Conservation (phyloP, 2,888 invertebrate genomes). For the Caenorhabditis sinica region DNA sequence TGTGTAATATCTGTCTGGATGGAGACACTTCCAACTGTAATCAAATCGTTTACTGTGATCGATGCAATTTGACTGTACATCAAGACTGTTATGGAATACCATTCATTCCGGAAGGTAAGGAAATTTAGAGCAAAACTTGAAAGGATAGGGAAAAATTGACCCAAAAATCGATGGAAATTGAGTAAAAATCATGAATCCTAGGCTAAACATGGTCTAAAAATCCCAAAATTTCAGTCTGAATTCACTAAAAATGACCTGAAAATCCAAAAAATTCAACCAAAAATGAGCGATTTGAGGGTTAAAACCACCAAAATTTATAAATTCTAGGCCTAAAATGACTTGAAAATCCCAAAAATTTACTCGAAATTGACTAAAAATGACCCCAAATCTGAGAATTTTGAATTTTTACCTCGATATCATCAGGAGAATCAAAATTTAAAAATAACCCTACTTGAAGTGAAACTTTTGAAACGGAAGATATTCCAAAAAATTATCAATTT, state of each 20-base stretch:
- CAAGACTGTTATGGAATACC: constrained; percentile 97
- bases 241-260: neutral
- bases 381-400: neutral
- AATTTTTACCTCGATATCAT: too few species aligned
- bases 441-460: too few species aligned
- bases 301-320: neutral
- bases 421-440: too few species aligned
- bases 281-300: too few species aligned
- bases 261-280: neutral
- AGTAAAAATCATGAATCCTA: too few species aligned
- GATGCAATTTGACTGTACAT: constrained; percentile 99
- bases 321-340: neutral
- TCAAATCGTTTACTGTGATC: constrained; percentile 98
- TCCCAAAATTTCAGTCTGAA: neutral
- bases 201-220: neutral
- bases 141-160: too few species aligned
- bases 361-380: neutral
- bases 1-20: constrained; percentile 97
- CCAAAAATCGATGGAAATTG: too few species aligned
- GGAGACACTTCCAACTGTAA: constrained; percentile 99
- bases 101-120: constrained; percentile 94
- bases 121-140: too few species aligned
- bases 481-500: too few species aligned
- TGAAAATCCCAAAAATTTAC: neutral
- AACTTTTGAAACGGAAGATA: too few species aligned